A percentile compares a stretch with the other conserved stretches of the same genome.
Evolutionary conservation across 2,888 invertebrate species (phyloP).

Genomic region (Epistrophe eligans): DNA sequence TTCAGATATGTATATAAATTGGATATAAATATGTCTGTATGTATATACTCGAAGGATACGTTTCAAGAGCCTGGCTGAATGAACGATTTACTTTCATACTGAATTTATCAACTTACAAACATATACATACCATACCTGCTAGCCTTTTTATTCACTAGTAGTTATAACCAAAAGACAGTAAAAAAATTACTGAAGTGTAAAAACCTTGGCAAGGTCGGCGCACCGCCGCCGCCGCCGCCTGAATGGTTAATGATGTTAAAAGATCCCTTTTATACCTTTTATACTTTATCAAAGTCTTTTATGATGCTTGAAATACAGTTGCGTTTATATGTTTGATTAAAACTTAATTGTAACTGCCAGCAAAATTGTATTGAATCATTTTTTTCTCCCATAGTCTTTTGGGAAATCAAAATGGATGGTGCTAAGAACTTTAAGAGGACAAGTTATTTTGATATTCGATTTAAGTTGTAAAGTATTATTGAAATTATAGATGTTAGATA

Average conservation of each 20-base stretch:
- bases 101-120: not conserved
- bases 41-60: not conserved
- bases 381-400: not conserved
- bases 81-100: not conserved
- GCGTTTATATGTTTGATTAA: not conserved
- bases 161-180: not conserved
- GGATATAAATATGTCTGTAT: not conserved
- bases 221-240: too few species aligned
- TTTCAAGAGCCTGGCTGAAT: not conserved
- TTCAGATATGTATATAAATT: not conserved
- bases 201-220: not conserved
- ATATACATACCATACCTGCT: too few species aligned
- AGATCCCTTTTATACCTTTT: not conserved
- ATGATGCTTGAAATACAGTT: not conserved
- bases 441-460: too few species aligned
- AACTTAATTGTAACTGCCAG: not conserved
- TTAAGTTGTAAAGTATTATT: too few species aligned
- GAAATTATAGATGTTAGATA: too few species aligned
- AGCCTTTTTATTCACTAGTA: not conserved
- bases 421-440: not conserved
- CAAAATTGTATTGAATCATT: conserved; percentile 1
- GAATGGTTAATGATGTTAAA: conserved; percentile 15
- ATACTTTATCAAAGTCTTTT: not conserved
- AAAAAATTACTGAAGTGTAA: not conserved
- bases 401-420: not conserved